These are phyloP conservation scores for Phaedon cochleariae DNA, from an alignment of 2,888 invertebrate genomes.

Conservation along the genomic window DNA sequence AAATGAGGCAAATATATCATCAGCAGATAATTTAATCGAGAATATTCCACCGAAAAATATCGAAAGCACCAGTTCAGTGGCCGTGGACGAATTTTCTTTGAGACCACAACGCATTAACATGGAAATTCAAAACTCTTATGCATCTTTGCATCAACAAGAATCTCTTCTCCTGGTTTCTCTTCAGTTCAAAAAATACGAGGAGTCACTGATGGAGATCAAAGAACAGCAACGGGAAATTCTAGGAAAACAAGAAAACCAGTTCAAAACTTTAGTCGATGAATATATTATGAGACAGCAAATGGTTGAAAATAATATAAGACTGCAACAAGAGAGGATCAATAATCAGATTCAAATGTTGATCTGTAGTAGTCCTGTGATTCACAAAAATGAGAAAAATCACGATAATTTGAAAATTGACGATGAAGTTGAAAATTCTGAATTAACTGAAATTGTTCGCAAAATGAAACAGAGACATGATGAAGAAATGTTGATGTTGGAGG, in stretches of 20 bases:
- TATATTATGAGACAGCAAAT: conserved; percentile 67
- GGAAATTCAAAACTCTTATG: conserved; percentile 63
- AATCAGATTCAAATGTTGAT: conserved; percentile 67
- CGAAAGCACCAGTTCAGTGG: conserved; percentile 11
- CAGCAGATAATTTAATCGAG: conserved; percentile 7
- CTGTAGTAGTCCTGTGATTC: conserved; percentile 48
- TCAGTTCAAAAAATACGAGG: conserved; percentile 71
- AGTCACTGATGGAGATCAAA: conserved; percentile 67
- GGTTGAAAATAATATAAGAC: conserved; percentile 68
- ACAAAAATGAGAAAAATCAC: conserved; percentile 58
- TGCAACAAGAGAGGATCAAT: conserved; percentile 70
- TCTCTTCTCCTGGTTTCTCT: conserved; percentile 69
- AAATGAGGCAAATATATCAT: not conserved
- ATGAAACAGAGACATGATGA: conserved; percentile 68
- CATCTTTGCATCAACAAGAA: conserved; percentile 71
- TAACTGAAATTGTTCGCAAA: conserved; percentile 62
- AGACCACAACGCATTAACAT: conserved; percentile 36
- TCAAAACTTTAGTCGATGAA: conserved; percentile 65
- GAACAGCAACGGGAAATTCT: conserved; percentile 67
- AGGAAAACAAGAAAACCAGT: conserved; percentile 57
- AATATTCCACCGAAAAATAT: conserved; percentile 13
- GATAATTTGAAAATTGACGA: conserved; percentile 57
- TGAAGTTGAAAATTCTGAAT: conserved; percentile 49
- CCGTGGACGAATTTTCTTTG: conserved; percentile 9
- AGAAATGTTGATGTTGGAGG: conserved; percentile 70